Base-by-base conservation (phyloP, 2,888 invertebrate species). In the Autographa pulchrina region DNA sequence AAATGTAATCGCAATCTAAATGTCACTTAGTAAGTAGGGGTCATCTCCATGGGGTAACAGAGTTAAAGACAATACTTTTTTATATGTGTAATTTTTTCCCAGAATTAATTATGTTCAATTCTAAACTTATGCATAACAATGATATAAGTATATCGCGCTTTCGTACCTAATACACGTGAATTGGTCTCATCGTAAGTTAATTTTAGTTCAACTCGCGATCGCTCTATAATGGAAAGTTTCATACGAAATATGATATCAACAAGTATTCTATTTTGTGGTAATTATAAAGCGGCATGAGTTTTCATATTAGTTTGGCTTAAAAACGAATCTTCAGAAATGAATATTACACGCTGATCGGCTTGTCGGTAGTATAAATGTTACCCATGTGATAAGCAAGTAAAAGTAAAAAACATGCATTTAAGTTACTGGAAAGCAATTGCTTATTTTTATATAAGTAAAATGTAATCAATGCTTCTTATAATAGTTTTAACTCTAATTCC, bases 161-260 rank as follows among this genome's bases (percentile, higher is more conserved):
- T 81, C 77, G 78, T 77, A 83, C 82, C 85, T 84, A 87, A 85
- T 84, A 86, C 86, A 88, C 86, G 86, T 88, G 86, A 85, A 88
- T 87, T 86, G 85, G 86, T 88, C 88, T 89, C 90, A 87, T 89
- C 89, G 85, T 80, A 82, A 85, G 89, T 86, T 92, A 92, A 90
- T 88, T 92, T 90, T 92, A 92, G 91, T 86, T 89, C 87, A 89
- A 87, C 86, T 89, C 87, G 90, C 84, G 86, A 89, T 89, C 88
- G 85, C 78, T 89, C 86, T 82, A 85, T 86, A 90, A 90, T 92
- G 89, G 90, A 91, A 90, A 91, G 88, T 88, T 89, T 87, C 84
- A 85, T 84, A 82, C 79, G 85, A 86, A 78, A 85, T 78, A 77
- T 80, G 74, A 85, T 72, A 87, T 81, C 74, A 60, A 75, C 70